phyloP scores from a whole-genome alignment of 2,888 invertebrate species.

The Phyto melanocephala region DNA sequence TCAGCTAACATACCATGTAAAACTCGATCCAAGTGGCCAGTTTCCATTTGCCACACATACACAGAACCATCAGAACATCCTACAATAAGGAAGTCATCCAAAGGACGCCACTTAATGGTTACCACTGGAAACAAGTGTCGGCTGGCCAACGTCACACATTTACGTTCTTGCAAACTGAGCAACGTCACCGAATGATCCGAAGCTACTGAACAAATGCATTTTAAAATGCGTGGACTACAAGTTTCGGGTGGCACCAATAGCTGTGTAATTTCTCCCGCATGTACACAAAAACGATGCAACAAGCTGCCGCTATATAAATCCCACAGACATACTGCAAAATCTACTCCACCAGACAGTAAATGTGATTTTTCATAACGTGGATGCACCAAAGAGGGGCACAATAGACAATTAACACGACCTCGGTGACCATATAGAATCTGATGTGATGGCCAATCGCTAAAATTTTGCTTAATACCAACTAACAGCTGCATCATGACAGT shows the following conservation, averaged over 20 bases:
- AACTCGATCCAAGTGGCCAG: conserved; percentile 97
- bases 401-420: conserved; percentile 94
- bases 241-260: conserved; percentile 95
- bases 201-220: conserved; percentile 97
- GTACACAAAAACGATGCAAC: conserved; percentile 96
- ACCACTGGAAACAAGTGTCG: conserved; percentile 96
- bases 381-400: conserved; percentile 96
- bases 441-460: conserved; percentile 92
- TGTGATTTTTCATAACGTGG: conserved; percentile 91
- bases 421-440: conserved; percentile 93
- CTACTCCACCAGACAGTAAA: conserved; percentile 97
- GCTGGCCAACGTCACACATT: conserved; percentile 94
- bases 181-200: conserved; percentile 98
- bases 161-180: conserved; percentile 91
- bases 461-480: conserved; percentile 88
- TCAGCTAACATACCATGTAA: conserved; percentile 97
- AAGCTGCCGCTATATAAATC: conserved; percentile 93
- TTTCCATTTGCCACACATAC: conserved; percentile 99
- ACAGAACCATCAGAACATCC: conserved; percentile 98
- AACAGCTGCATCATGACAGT: conserved; percentile 95
- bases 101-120: conserved; percentile 96
- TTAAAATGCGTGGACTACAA: conserved; percentile 92
- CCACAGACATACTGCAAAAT: conserved; percentile 97
- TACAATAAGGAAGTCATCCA: conserved; percentile 98
- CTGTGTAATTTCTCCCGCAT: conserved; percentile 98